A percentile compares a stretch with the other conserved stretches of the same genome.
phyloP scores from a whole-genome alignment of 2,113 vertebrate species.

The Thinocorus orbignyianus region DNA sequence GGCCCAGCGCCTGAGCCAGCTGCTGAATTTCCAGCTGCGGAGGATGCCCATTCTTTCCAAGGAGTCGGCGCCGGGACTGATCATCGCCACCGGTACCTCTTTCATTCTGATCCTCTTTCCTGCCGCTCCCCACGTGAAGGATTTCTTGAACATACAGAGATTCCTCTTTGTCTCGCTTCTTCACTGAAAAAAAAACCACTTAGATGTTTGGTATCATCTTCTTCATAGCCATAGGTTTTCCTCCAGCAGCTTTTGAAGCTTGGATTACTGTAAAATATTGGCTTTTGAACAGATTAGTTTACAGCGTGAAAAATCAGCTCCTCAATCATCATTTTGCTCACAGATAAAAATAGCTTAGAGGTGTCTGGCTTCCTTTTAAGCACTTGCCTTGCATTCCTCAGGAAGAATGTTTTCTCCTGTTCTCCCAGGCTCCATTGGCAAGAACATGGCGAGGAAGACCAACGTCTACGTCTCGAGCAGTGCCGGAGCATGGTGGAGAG shows the following conservation, averaged over 20 bases:
- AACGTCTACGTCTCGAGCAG: slow-evolving; percentile 96
- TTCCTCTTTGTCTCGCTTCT: background rate
- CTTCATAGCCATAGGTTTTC: background rate
- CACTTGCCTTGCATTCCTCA: background rate
- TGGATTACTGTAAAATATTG: background rate
- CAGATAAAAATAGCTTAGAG: background rate
- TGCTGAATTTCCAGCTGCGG: slow-evolving; percentile 92
- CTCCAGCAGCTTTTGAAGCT: background rate
- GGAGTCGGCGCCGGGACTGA: slow-evolving; percentile 92
- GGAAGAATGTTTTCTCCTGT: background rate
- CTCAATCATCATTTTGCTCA: background rate
- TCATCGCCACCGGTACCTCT: slow-evolving; percentile 89
- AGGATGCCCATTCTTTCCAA: slow-evolving; percentile 95
- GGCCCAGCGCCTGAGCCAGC: slow-evolving; percentile 93
- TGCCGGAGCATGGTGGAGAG: slow-evolving; percentile 91
- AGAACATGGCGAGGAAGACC: slow-evolving; percentile 91
- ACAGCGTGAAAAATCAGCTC: background rate
- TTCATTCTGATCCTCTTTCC: background rate
- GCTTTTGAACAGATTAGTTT: background rate
- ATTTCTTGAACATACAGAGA: background rate
- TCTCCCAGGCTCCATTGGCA: slow-evolving; percentile 88
- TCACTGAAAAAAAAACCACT: background rate
- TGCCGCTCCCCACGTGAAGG: rapidly evolving
- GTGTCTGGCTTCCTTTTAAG: background rate
- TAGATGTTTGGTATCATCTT: background rate